These are phyloP conservation scores for Cardiocondyla obscurior DNA, from an alignment of 1,140 invertebrate genomes.

Conservation along the genomic window DNA sequence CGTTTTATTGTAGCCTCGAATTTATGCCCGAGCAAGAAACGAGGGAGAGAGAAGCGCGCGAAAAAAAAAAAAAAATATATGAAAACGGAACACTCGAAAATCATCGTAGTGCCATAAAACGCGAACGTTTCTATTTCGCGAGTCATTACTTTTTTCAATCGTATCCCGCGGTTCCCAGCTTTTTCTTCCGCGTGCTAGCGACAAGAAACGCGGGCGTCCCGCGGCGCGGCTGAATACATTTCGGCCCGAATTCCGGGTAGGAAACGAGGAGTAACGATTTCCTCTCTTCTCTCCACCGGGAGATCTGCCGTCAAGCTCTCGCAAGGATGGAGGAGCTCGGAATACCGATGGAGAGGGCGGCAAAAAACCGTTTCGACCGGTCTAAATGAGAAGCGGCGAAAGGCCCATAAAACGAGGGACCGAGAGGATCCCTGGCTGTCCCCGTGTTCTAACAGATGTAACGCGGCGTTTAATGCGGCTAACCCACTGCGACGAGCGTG, in stretches of 20 bases:
- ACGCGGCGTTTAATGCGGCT: constrained; percentile 64
- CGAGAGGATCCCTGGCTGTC: constrained; percentile 45
- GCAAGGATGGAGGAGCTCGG: background rate
- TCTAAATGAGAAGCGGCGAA: constrained; percentile 33
- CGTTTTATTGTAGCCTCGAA: constrained; percentile 43
- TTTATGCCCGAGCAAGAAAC: constrained; percentile 19
- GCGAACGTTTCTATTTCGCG: constrained; percentile 20
- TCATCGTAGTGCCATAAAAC: background rate
- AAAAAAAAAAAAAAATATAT: too few relatives aligned
- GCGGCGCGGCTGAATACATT: constrained; percentile 46
- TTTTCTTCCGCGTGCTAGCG: constrained; percentile 5
- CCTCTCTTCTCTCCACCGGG: constrained; percentile 15
- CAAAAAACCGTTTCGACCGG: constrained; percentile 68
- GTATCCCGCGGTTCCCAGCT: background rate
- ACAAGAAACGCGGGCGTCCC: constrained; percentile 57
- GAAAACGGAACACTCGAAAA: background rate
- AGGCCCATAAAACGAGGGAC: constrained; percentile 54
- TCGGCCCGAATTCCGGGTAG: constrained; percentile 67
- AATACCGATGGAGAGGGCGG: constrained; percentile 59
- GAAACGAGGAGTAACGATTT: constrained; percentile 63
- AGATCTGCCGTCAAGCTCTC: constrained; percentile 18
- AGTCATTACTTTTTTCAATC: constrained; percentile 45
- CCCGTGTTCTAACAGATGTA: constrained; percentile 74
- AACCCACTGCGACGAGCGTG: constrained; percentile 52
- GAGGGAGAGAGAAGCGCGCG: background rate